A percentile compares a stretch with the other conserved stretches of the same genome.
Evolutionary conservation across 2,113 vertebrate genomes (phyloP).

Genomic region (Muscicapa adusta): DNA sequence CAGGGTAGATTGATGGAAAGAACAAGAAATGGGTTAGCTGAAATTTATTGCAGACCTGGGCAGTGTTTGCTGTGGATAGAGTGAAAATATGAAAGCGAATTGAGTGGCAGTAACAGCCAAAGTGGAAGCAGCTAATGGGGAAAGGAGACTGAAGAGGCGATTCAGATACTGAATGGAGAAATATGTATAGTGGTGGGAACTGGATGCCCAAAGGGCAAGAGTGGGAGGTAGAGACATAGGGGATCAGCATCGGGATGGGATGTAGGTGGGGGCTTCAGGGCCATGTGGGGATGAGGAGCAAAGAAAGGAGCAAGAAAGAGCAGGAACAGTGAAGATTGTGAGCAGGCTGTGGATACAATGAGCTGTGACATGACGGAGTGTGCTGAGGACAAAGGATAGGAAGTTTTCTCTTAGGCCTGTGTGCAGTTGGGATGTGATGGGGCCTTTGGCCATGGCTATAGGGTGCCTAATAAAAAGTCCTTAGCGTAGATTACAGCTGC

Average conservation of each 20-base stretch:
- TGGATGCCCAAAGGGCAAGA: neutral
- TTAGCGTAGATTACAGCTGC: neutral
- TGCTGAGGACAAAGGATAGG: neutral
- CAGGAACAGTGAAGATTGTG: accelerated
- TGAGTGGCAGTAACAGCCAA: slow-evolving; percentile 7
- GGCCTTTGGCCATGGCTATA: neutral
- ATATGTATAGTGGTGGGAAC: neutral
- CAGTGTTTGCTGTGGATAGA: slow-evolving; percentile 5
- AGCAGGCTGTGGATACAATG: neutral
- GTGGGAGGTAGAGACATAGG: neutral
- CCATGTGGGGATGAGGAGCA: neutral
- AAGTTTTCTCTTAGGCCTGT: neutral
- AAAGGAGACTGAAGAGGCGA: neutral
- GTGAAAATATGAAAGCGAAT: slow-evolving; percentile 20
- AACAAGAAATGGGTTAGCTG: slow-evolving; percentile 23
- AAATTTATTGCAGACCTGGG: slow-evolving; percentile 26
- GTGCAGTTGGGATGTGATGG: neutral
- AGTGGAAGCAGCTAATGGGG: neutral
- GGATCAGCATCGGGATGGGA: neutral
- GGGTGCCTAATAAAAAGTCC: neutral
- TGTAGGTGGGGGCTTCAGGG: neutral
- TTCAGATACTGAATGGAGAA: neutral
- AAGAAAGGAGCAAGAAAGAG: neutral
- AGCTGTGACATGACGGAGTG: neutral
- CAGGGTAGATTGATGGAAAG: slow-evolving; percentile 22